Percentiles rank a stretch among this genome's conserved stretches.
Evolutionary conservation across 30 jellyfish, hydroid and myxozoan species (phyloP).

Genomic region (Chrysaora quinquecirrha): DNA sequence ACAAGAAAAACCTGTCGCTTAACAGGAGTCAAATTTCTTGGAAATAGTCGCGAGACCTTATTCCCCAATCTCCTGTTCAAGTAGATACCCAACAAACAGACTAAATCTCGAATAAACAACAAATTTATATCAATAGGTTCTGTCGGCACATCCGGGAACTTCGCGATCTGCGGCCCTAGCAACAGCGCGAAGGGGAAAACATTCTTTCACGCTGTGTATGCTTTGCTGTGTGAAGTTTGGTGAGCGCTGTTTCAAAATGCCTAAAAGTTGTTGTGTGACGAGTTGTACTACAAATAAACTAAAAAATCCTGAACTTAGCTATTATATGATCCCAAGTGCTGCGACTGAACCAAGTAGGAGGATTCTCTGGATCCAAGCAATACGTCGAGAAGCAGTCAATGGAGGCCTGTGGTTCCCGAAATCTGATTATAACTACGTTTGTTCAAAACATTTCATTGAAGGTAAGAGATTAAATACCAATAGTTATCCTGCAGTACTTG

Average conservation of each 20-base stretch:
- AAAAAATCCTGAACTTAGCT: conserved; percentile 19
- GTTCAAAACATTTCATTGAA: conserved; percentile 8
- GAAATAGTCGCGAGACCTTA: no score
- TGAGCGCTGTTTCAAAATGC: conserved; percentile 15
- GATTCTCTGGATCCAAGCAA: conserved; percentile 21
- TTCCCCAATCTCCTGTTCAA: no score
- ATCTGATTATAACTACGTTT: conserved; percentile 12
- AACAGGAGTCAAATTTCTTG: no score
- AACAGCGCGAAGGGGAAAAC: conserved; percentile 20
- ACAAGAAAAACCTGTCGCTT: no score
- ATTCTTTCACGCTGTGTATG: conserved; percentile 7
- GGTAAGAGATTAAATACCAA: conserved; percentile 8
- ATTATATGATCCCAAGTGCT: conserved; percentile 32
- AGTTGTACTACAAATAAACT: conserved; percentile 8
- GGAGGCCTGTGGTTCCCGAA: conserved; percentile 13
- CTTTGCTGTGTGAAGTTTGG: conserved; percentile 10
- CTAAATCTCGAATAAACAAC: no score
- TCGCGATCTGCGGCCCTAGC: conserved; percentile 7
- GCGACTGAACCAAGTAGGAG: conserved; percentile 37
- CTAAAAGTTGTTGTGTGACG: conserved; percentile 16
- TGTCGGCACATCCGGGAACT: conserved; percentile 23
- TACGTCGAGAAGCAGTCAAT: conserved; percentile 27
- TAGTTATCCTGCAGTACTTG: background rate
- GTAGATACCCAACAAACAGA: no score
- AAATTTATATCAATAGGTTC: no score